A percentile compares a stretch with the other conserved stretches of the same genome.
phyloP scores from a whole-genome alignment of 2,888 invertebrate genomes.

The Mimumesa dahlbomi region DNA sequence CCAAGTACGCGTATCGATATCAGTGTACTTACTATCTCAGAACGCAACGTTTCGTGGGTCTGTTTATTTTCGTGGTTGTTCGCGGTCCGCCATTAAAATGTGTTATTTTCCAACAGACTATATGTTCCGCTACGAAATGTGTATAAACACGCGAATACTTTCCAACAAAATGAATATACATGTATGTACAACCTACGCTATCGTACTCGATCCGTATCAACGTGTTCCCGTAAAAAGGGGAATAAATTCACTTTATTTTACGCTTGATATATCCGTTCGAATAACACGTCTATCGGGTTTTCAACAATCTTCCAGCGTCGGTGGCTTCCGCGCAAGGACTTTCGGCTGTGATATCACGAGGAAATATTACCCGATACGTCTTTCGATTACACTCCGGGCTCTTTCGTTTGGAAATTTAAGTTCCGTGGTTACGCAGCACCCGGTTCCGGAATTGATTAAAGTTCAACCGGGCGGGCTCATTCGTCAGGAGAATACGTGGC shows the following conservation, averaged over 20 bases:
- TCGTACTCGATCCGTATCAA: not conserved
- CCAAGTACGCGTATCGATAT: too few relatives aligned
- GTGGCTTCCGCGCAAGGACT: not conserved
- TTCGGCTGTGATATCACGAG: conserved; percentile 2
- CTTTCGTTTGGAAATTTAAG: conserved; percentile 32
- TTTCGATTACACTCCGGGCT: not conserved
- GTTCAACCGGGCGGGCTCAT: conserved; percentile 17
- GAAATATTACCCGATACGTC: conserved; percentile 16
- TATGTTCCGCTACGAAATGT: too few relatives aligned
- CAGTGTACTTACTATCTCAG: too few relatives aligned
- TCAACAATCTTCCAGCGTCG: not conserved
- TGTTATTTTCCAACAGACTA: too few relatives aligned
- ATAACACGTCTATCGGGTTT: not conserved
- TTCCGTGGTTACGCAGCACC: conserved; percentile 32
- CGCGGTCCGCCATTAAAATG: too few relatives aligned
- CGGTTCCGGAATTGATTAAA: conserved; percentile 37
- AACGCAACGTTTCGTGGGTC: too few relatives aligned
- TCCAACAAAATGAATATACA: too few relatives aligned
- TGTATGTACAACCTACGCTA: too few relatives aligned
- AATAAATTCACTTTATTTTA: conserved; percentile 40
- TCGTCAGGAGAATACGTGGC: conserved; percentile 35
- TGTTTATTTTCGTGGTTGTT: too few relatives aligned
- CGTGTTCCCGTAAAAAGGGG: conserved; percentile 6
- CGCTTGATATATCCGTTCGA: conserved; percentile 6
- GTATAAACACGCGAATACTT: too few relatives aligned